These are phyloP conservation scores for Malurus alboscapulatus DNA, from an alignment of 2,113 vertebrate species.

Conservation along the genomic window DNA sequence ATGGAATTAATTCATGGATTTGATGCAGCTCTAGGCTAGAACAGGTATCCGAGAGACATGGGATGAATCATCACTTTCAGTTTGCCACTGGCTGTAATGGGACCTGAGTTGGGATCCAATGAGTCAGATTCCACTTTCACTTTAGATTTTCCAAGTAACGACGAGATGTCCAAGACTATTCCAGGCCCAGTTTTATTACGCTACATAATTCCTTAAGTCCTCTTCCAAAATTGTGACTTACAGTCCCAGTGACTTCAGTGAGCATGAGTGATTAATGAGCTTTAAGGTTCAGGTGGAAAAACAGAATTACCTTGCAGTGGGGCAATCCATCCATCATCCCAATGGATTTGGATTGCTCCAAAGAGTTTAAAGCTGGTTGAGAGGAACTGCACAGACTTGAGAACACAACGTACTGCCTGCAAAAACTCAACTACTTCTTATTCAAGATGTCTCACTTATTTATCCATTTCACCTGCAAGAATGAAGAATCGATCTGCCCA, in stretches of 20 bases:
- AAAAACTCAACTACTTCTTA: neutral
- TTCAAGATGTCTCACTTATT: conserved; percentile 7
- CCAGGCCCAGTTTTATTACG: neutral
- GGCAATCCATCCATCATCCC: neutral
- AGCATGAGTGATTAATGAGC: neutral
- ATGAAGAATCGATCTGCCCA: neutral
- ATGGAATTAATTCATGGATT: neutral
- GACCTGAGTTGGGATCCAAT: rapidly evolving
- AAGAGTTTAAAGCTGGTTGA: neutral
- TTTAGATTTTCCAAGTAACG: neutral
- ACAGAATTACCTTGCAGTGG: neutral
- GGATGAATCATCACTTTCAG: neutral
- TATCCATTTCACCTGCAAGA: neutral
- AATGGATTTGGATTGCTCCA: neutral
- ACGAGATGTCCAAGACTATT: neutral
- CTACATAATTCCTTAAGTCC: neutral
- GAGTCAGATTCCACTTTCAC: neutral
- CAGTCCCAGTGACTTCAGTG: neutral
- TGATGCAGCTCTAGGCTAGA: neutral
- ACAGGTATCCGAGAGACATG: neutral
- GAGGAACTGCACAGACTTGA: neutral
- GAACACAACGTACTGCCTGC: neutral
- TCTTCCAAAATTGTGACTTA: neutral
- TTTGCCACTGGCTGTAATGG: neutral
- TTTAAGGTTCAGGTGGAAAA: neutral